Evolutionary conservation across 2,113 vertebrate genomes (phyloP).

Genomic region (Dasypus novemcinctus): DNA sequence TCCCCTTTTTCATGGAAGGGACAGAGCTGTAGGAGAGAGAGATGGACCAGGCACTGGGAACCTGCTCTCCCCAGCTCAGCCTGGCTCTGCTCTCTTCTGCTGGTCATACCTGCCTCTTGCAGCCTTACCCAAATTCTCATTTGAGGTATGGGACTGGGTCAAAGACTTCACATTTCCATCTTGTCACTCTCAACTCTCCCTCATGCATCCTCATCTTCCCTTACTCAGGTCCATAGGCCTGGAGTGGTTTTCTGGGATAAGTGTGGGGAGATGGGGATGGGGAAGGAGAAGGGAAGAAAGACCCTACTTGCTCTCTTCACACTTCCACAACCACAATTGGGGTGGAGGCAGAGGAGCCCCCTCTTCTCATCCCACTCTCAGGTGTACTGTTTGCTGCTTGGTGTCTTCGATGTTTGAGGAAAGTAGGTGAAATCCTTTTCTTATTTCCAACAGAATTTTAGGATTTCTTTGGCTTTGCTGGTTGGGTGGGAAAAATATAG

Average conservation of each 20-base stretch:
- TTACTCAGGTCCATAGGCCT: too few species aligned
- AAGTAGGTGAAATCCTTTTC: not conserved
- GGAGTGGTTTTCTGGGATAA: not conserved
- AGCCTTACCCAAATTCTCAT: too few species aligned
- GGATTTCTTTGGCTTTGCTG: too few species aligned
- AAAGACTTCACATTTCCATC: not conserved
- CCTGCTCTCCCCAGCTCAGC: not conserved
- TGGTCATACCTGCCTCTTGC: not conserved
- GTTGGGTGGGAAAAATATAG: not conserved
- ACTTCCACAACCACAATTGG: rapidly evolving
- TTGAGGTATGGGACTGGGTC: not conserved
- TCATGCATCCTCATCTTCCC: not conserved
- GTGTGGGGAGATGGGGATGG: not conserved
- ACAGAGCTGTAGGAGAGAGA: not conserved
- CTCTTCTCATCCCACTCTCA: not conserved
- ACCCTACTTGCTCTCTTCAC: too few species aligned
- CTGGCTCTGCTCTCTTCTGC: not conserved
- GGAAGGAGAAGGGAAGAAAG: not conserved
- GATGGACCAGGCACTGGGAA: rapidly evolving
- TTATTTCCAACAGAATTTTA: not conserved
- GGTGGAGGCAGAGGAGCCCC: rapidly evolving
- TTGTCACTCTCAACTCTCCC: not conserved
- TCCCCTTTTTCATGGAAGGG: not conserved
- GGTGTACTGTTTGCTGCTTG: not conserved
- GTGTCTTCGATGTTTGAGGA: not conserved